A percentile compares a stretch with the other conserved stretches of the same genome.
These are phyloP conservation scores for Macroramphosus scolopax DNA, from an alignment of 2,797 vertebrate genomes.

Conservation along the genomic window DNA sequence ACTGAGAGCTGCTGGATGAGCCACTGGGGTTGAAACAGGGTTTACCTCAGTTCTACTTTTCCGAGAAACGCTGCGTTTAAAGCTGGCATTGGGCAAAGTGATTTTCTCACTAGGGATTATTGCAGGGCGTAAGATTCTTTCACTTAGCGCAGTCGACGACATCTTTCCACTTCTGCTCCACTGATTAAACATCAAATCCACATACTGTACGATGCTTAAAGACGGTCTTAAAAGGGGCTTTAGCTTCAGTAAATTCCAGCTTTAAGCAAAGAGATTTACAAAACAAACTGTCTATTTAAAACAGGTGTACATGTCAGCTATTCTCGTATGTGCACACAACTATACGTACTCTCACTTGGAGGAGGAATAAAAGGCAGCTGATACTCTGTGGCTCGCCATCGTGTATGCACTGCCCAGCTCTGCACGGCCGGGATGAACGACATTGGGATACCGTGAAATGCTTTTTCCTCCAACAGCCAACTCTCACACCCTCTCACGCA, in stretches of 20 bases:
- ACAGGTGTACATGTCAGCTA: conserved; percentile 1
- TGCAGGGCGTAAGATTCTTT: conserved; percentile 20
- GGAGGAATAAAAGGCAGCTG: conserved; percentile 22
- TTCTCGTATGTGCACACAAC: background rate
- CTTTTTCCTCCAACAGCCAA: conserved; percentile 7
- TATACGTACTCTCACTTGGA: background rate
- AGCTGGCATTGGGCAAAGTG: conserved; percentile 28
- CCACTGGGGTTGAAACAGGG: conserved; percentile 9
- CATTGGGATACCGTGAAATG: conserved; percentile 24
- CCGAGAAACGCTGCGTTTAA: conserved; percentile 34
- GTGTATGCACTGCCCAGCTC: conserved; percentile 19
- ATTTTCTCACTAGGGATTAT: conserved; percentile 52
- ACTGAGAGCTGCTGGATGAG: conserved; percentile 8
- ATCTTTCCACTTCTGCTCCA: conserved; percentile 39
- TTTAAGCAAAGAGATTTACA: conserved; percentile 9
- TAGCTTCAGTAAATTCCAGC: conserved; percentile 10
- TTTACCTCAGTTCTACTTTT: conserved; percentile 48
- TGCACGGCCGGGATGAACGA: conserved; percentile 27
- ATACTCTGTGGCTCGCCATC: conserved; percentile 8
- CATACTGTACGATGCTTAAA: background rate
- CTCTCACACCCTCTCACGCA: background rate
- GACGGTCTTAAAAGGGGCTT: conserved; percentile 19
- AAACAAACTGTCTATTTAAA: conserved; percentile 9
- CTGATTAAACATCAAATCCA: conserved; percentile 37
- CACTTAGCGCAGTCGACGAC: conserved; percentile 11